These are phyloP conservation scores for Todus mexicanus DNA, from an alignment of 2,797 vertebrate species.

Conservation along the genomic window DNA sequence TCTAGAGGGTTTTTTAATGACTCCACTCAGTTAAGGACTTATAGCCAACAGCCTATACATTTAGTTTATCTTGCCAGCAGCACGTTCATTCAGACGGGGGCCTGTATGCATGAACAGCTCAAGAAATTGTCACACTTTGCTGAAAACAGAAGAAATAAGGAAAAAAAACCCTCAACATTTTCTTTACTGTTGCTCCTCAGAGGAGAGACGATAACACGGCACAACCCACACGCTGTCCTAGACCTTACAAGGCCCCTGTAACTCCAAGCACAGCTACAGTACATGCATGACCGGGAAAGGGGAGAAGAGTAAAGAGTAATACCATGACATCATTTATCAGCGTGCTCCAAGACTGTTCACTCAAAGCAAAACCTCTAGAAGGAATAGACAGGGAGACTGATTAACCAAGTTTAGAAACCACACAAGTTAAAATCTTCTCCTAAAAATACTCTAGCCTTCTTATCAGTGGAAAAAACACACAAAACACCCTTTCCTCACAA, in stretches of 20 bases:
- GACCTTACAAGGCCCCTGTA: not conserved
- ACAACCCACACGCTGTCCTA: rapidly evolving
- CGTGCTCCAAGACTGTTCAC: rapidly evolving
- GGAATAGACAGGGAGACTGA: not conserved
- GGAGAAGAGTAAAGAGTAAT: not conserved
- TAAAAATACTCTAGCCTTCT: not conserved
- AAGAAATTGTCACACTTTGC: not conserved
- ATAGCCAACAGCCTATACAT: not conserved
- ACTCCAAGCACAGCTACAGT: not conserved
- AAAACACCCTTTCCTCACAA: not conserved
- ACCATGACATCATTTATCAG: not conserved
- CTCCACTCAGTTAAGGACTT: not conserved
- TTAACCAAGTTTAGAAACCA: not conserved
- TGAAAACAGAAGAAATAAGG: not conserved
- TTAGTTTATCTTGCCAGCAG: not conserved
- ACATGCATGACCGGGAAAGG: rapidly evolving
- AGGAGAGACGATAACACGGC: not conserved
- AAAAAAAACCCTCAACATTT: rapidly evolving
- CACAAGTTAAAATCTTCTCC: not conserved
- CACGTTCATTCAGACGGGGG: not conserved
- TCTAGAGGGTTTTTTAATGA: not conserved
- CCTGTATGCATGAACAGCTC: not conserved
- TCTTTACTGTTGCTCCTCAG: not conserved
- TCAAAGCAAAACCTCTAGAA: not conserved
- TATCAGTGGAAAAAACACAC: rapidly evolving